Percentiles rank a stretch among this genome's conserved stretches.
Conservation (phyloP, 2,797 vertebrate species). For the Taeniopygia guttata region DNA sequence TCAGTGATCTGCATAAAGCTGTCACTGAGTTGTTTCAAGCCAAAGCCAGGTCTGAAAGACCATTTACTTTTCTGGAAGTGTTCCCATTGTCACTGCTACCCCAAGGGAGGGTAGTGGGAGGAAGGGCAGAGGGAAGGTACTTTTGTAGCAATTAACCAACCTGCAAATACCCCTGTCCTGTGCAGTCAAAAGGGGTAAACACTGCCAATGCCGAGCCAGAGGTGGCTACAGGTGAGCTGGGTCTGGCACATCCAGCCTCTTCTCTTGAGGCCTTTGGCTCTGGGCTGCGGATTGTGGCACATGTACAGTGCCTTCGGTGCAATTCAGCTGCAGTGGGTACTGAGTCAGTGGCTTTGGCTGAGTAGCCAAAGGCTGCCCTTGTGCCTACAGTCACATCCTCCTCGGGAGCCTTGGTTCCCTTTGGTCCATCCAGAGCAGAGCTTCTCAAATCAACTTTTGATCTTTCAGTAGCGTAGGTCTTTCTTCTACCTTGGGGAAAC, state of each 20-base stretch:
- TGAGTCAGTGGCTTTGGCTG: background rate
- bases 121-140: background rate
- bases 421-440: background rate
- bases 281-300: background rate
- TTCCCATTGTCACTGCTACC: background rate
- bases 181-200: background rate
- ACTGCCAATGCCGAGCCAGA: fast-evolving
- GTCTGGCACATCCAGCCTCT: background rate
- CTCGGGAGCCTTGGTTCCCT: fast-evolving
- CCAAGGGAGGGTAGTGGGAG: background rate
- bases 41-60: background rate
- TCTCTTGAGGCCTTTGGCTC: background rate
- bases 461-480: background rate
- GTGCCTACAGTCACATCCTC: background rate
- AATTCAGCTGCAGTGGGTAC: background rate
- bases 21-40: background rate
- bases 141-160: background rate
- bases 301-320: fast-evolving
- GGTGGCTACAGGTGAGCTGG: background rate
- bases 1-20: background rate
- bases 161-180: background rate
- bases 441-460: background rate
- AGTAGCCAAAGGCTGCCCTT: background rate
- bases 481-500: background rate
- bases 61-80: background rate